Percentiles rank a stretch among this genome's conserved stretches.
Evolutionary conservation across 2,797 vertebrate species (phyloP).

Genomic region (Onychomys leucogaster): DNA sequence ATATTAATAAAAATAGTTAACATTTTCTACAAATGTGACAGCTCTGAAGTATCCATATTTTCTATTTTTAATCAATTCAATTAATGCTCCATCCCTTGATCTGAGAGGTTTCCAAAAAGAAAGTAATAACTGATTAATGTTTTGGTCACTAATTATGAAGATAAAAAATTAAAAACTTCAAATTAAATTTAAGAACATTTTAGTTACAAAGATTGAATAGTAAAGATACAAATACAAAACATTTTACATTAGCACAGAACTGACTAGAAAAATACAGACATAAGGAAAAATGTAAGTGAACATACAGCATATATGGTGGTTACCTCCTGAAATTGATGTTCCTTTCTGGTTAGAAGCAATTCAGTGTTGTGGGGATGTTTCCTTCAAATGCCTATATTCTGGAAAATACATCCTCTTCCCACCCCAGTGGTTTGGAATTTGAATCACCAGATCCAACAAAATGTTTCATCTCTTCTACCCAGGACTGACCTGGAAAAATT

Average conservation of each 20-base stretch:
- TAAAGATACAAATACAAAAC: background rate
- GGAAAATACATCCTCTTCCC: background rate
- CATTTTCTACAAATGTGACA: background rate
- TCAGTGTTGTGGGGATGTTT: background rate
- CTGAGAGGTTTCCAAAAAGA: background rate
- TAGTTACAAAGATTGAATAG: background rate
- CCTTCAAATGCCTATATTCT: background rate
- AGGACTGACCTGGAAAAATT: background rate
- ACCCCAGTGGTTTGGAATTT: background rate
- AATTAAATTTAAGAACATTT: background rate
- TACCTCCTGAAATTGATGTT: background rate
- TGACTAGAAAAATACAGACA: background rate
- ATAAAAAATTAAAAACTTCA: background rate
- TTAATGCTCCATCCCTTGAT: conserved; percentile 19
- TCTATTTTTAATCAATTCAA: conserved; percentile 8
- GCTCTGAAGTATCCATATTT: background rate
- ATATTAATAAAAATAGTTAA: background rate
- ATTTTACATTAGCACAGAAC: background rate
- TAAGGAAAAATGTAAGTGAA: background rate
- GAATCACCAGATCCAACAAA: background rate
- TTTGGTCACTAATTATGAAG: background rate
- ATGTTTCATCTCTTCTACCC: background rate
- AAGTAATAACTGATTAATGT: background rate
- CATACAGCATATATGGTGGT: background rate
- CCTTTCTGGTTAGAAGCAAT: background rate